Conservation (phyloP, 2,888 invertebrate species). For the Trichopoda pennipes region DNA sequence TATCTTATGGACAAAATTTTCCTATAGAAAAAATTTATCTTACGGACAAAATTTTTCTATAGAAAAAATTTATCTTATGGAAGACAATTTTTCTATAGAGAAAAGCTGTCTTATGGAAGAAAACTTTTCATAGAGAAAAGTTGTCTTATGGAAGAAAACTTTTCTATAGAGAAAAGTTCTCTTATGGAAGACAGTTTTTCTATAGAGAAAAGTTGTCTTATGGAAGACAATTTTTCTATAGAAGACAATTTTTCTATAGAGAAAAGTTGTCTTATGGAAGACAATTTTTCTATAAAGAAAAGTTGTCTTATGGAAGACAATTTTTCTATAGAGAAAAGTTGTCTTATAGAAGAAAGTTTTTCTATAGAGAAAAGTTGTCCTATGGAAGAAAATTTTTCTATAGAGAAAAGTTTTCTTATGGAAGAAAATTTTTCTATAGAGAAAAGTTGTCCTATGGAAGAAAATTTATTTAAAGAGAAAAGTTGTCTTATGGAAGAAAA, state of each 20-base stretch:
- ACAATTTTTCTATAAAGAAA: not conserved
- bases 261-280: not conserved
- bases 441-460: not conserved
- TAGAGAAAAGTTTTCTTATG: no score
- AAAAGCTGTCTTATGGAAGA: no score
- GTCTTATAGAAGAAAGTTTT: no score
- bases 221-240: not conserved
- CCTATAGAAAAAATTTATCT: not conserved
- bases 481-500: not conserved
- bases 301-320: not conserved
- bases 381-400: no score
- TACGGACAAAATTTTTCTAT: not conserved
- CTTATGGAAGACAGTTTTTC: no score
- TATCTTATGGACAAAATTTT: not conserved
- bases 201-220: not conserved
- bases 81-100: not conserved
- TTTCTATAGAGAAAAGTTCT: no score
- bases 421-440: no score
- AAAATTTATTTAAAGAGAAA: not conserved
- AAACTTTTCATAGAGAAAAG: no score
- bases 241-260: not conserved
- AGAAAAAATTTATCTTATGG: no score
- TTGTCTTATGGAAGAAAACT: no score
- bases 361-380: no score
- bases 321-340: not conserved